Evolutionary conservation across 2,797 vertebrate species (phyloP).

Genomic region (Chanos chanos): DNA sequence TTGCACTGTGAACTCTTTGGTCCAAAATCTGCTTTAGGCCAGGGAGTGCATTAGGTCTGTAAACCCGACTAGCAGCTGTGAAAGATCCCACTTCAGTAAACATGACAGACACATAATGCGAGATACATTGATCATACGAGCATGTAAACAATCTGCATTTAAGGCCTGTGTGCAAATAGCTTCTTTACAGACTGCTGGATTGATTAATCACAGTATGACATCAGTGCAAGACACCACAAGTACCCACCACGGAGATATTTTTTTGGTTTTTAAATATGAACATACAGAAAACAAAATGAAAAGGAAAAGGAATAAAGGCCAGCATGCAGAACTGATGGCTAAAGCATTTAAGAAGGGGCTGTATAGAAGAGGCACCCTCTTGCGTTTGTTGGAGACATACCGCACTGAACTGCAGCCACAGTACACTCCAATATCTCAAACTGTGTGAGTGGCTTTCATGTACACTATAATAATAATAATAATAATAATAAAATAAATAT

Average conservation of each 20-base stretch:
- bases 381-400: too few species aligned
- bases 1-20: constrained; percentile 4
- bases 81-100: constrained; percentile 43
- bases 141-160: too few species aligned
- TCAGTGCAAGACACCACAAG: constrained; percentile 47
- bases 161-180: too few species aligned
- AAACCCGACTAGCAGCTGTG: constrained; percentile 20
- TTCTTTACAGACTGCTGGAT: too few species aligned
- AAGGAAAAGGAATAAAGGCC: too few species aligned
- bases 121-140: too few species aligned
- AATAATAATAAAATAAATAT: constrained; percentile 61
- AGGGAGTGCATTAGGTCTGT: constrained; percentile 15
- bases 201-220: not conserved
- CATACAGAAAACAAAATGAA: constrained; percentile 16
- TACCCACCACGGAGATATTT: not conserved
- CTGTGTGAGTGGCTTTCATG: constrained; percentile 33
- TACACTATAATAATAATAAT: constrained; percentile 58
- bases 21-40: not conserved
- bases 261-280: constrained; percentile 12
- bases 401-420: too few species aligned
- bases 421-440: too few species aligned
- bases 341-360: too few species aligned
- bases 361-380: too few species aligned
- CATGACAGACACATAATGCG: constrained; percentile 48
- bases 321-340: too few species aligned